These are phyloP conservation scores for Idaea biselata DNA, from an alignment of 2,888 invertebrate genomes.

Conservation along the genomic window DNA sequence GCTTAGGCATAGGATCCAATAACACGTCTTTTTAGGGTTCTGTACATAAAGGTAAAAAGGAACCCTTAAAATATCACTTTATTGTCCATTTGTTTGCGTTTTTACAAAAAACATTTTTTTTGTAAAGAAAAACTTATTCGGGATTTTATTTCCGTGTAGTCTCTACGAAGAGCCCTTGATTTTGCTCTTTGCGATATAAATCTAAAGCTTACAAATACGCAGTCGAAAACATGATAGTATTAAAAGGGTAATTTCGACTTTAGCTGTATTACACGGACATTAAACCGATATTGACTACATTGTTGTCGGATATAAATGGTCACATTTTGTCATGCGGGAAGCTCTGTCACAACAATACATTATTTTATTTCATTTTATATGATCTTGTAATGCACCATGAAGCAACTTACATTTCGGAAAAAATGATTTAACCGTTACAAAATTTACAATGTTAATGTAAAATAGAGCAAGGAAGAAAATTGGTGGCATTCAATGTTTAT, in stretches of 20 bases:
- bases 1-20: too few relatives aligned
- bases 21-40: too few relatives aligned
- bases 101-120: too few relatives aligned
- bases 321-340: slow-evolving; percentile 73
- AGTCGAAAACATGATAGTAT: slow-evolving; percentile 30
- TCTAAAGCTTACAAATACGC: slow-evolving; percentile 37
- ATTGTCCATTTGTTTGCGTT: too few relatives aligned
- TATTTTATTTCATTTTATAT: slow-evolving; percentile 74
- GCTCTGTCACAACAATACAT: slow-evolving; percentile 76
- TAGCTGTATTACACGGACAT: slow-evolving; percentile 64
- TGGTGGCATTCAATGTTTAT: slow-evolving; percentile 23
- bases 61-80: too few relatives aligned
- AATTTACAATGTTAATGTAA: slow-evolving; percentile 41
- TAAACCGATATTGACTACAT: slow-evolving; percentile 71
- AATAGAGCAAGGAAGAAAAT: slow-evolving; percentile 39
- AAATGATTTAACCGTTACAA: slow-evolving; percentile 58
- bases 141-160: too few relatives aligned
- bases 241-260: slow-evolving; percentile 65
- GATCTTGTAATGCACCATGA: slow-evolving; percentile 72
- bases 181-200: not conserved
- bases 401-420: slow-evolving; percentile 64
- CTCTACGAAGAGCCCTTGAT: not conserved
- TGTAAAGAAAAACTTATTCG: too few relatives aligned
- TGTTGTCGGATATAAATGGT: slow-evolving; percentile 74
- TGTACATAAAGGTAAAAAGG: too few relatives aligned